A percentile compares a stretch with the other conserved stretches of the same genome.
Conservation (phyloP, 2,113 vertebrate species). For the Microtus oregoni region DNA sequence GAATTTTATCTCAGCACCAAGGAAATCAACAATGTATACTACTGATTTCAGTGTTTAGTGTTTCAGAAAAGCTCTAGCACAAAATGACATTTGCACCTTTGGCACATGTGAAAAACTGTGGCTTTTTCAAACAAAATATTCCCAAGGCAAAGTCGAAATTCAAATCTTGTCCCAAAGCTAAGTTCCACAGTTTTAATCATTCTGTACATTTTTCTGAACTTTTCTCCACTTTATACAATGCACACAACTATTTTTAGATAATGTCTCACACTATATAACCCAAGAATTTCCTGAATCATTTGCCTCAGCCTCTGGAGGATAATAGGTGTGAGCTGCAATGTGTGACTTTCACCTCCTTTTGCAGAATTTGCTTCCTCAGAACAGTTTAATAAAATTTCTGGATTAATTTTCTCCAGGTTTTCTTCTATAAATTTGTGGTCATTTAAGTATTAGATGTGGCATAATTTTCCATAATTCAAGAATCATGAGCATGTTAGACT, state of each 20-base stretch:
- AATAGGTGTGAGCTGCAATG: background rate
- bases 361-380: background rate
- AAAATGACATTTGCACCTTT: background rate
- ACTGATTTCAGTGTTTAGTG: background rate
- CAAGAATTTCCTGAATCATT: background rate
- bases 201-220: background rate
- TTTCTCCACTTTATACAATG: background rate
- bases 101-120: background rate
- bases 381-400: constrained; percentile 21
- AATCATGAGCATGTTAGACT: background rate
- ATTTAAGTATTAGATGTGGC: background rate
- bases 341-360: background rate
- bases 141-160: constrained; percentile 8
- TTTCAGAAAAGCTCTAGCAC: background rate
- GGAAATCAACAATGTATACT: constrained; percentile 32
- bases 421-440: background rate
- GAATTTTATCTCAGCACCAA: constrained; percentile 25
- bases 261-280: background rate
- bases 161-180: constrained; percentile 4
- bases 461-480: background rate
- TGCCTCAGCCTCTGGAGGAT: no score
- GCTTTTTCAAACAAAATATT: background rate
- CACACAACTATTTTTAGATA: background rate
- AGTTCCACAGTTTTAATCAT: background rate
- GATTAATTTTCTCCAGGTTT: constrained; percentile 9